Evolutionary conservation across 2,113 vertebrate genomes (phyloP).

Genomic region (Taxidea taxus): DNA sequence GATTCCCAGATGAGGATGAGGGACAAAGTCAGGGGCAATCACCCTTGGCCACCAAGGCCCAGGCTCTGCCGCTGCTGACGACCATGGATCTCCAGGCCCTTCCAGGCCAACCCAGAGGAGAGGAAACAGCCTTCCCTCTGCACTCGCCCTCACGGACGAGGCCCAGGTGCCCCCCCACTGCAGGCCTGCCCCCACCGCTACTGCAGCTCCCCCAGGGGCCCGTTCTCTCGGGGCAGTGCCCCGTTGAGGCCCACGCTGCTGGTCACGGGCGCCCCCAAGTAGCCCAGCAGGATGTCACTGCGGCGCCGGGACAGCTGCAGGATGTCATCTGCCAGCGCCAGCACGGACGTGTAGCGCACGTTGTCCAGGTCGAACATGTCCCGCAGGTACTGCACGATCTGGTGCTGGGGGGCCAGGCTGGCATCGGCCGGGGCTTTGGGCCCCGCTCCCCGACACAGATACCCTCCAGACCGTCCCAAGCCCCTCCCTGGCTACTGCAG

Average conservation of each 20-base stretch:
- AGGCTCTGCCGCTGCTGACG: not conserved
- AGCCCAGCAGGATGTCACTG: slow-evolving; percentile 94
- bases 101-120: not conserved
- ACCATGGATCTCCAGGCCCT: not conserved
- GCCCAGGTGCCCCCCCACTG: not conserved
- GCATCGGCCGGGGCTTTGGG: fast-evolving
- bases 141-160: fast-evolving
- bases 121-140: not conserved
- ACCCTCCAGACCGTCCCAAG: not conserved
- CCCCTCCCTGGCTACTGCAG: too few relatives aligned
- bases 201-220: slow-evolving; percentile 73
- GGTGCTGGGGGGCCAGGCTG: slow-evolving; percentile 85
- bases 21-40: not conserved
- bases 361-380: slow-evolving; percentile 98
- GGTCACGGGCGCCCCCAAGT: slow-evolving; percentile 86
- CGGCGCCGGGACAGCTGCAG: slow-evolving; percentile 94
- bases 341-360: slow-evolving; percentile 91
- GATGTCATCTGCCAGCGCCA: slow-evolving; percentile 91
- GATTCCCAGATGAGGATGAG: not conserved
- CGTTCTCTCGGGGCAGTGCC: slow-evolving; percentile 74
- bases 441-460: fast-evolving
- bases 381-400: slow-evolving; percentile 97
- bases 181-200: slow-evolving; percentile 19
- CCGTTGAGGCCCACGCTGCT: slow-evolving; percentile 85
- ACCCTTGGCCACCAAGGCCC: not conserved